A percentile compares a stretch with the other conserved stretches of the same genome.
These are phyloP conservation scores for Thelaira solivaga DNA, from an alignment of 2,888 invertebrate species.

Conservation along the genomic window DNA sequence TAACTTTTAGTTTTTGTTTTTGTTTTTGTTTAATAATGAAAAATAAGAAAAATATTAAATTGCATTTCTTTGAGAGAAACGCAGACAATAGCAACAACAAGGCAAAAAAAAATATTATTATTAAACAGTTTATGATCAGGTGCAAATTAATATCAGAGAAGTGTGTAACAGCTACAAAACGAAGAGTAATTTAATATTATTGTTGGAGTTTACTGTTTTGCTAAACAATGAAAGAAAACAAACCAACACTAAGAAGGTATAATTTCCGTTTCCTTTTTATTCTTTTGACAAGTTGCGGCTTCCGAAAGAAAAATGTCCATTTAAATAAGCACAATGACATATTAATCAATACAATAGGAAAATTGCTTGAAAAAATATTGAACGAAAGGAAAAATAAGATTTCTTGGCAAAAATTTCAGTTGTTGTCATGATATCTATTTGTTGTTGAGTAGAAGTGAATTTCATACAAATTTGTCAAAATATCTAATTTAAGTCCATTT, in stretches of 20 bases:
- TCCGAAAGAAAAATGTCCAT: conserved; percentile 17
- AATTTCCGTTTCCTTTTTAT: conserved; percentile 50
- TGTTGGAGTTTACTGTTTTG: conserved; percentile 7
- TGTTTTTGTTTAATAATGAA: background rate
- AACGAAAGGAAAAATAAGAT: too few relatives aligned
- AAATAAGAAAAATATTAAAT: conserved; percentile 48
- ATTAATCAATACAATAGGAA: conserved; percentile 8
- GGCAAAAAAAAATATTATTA: conserved; percentile 22
- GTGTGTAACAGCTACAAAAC: background rate
- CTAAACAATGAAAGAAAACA: background rate
- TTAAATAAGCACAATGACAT: conserved; percentile 15
- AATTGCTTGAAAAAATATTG: background rate
- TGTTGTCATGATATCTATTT: too few relatives aligned
- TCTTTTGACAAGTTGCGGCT: background rate
- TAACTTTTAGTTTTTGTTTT: conserved; percentile 39
- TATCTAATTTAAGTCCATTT: too few relatives aligned
- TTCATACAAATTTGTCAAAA: too few relatives aligned
- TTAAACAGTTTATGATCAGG: conserved; percentile 48
- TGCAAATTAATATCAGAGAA: conserved; percentile 10
- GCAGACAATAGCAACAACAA: conserved; percentile 3
- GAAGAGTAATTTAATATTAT: conserved; percentile 34
- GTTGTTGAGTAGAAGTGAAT: too few relatives aligned
- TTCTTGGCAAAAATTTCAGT: too few relatives aligned
- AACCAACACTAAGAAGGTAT: background rate
- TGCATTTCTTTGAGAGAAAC: conserved; percentile 33